Base-by-base conservation (phyloP, 2,113 vertebrate species). In the Hystrix cristata region DNA sequence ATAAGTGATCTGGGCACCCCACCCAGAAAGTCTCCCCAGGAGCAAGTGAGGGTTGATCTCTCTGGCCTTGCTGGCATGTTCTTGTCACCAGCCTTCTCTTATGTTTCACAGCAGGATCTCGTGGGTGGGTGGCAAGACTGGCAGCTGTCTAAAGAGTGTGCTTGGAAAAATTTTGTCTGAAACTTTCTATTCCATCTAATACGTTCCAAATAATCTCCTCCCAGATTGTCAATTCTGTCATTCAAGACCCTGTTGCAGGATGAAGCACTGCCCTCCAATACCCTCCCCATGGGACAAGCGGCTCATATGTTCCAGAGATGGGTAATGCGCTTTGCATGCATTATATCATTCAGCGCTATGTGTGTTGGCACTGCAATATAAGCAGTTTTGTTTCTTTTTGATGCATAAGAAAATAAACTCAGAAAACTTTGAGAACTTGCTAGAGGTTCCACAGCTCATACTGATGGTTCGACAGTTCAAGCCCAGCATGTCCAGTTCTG, bases 361-460 rank as follows among this genome's bases (percentile, higher is more conserved):
- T 60, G n/a, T 83, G 38, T 38, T 0, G 7, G 78, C 29, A 43
- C 11, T n/a, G 34, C 11, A 15, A 34, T 71, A 6, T 43, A 94
- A 82, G 74, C 29, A 65, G 8, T 34, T 43, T 46, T 91, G 3
- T 88, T 94, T 95, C 60, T 93, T 91, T 89, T 34, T 21, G 23
- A 79, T 84, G 25, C 16, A 43, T 21, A 48, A 57, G 23, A 51
- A 95, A 86, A 86, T 11, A 78, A 67, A 55, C 19, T 46, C 11
- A 55, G 65, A 82, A 82, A 86, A 19, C 23, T 64, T 86, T 76
- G 76, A 84, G 53, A 81, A 76, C 2, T 78, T 78, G 9, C 5
- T 9, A 51, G 69, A 51, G 21, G 3, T 84, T 87, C 65, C 46
- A 51, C 0, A 91, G 38, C 6, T 76, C 67, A 13, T 21, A 53